Evolutionary conservation across 2,113 vertebrate species (phyloP).

Genomic region (Pycnonotus jocosus): DNA sequence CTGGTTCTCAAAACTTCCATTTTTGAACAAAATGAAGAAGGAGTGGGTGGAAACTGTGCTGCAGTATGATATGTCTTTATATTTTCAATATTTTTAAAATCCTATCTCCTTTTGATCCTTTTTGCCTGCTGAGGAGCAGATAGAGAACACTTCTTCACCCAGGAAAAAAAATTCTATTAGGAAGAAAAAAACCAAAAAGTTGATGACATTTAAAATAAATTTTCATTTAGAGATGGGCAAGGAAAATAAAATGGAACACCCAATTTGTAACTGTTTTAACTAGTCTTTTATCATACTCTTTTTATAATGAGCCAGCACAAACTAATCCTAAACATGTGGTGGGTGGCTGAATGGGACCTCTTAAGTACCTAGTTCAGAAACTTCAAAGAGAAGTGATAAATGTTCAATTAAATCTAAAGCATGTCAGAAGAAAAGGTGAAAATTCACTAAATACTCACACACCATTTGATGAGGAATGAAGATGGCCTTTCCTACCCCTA

Average conservation of each 20-base stretch:
- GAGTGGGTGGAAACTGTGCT: fast-evolving
- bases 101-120: background rate
- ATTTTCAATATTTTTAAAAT: background rate
- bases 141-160: background rate
- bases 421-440: background rate
- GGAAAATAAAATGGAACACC: background rate
- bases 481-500: background rate
- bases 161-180: background rate
- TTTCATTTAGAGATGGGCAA: background rate
- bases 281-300: background rate
- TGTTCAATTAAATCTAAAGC: background rate
- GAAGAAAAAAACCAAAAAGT: fast-evolving
- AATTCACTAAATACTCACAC: background rate
- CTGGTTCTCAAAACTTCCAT: background rate
- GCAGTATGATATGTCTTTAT: background rate
- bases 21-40: background rate
- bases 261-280: background rate
- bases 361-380: background rate
- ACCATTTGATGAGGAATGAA: background rate
- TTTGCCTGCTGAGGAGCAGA: background rate
- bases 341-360: background rate
- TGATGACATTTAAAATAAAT: background rate
- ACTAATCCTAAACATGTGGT: background rate
- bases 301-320: background rate
- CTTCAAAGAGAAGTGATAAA: background rate